A percentile compares a stretch with the other conserved stretches of the same genome.
These are phyloP conservation scores for Coreoperca whiteheadi DNA, from an alignment of 2,113 vertebrate species.

Conservation along the genomic window DNA sequence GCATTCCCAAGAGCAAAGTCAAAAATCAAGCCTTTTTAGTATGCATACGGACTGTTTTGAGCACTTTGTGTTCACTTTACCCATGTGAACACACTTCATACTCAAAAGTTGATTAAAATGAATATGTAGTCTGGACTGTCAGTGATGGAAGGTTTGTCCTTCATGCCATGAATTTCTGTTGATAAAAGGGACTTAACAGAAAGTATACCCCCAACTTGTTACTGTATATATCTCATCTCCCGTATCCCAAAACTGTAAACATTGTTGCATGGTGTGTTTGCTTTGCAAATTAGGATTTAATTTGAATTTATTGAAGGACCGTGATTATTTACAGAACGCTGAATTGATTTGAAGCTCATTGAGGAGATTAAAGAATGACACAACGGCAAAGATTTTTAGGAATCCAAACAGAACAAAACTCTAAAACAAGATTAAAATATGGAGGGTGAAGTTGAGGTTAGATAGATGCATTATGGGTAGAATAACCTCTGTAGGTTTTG, in stretches of 20 bases:
- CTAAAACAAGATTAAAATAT: not conserved
- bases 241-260: conserved; percentile 7
- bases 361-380: conserved; percentile 18
- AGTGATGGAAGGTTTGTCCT: conserved; percentile 5
- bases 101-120: not conserved
- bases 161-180: not conserved
- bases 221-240: conserved; percentile 15
- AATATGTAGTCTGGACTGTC: not conserved
- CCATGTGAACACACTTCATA: not conserved
- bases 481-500: conserved; percentile 17
- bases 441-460: conserved; percentile 8
- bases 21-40: not conserved
- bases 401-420: not conserved
- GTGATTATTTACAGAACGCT: conserved; percentile 28
- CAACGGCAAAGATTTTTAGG: no score
- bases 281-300: conserved; percentile 32
- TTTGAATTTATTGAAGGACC: conserved; percentile 23
- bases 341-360: conserved; percentile 5
- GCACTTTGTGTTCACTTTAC: not conserved
- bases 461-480: conserved; percentile 29
- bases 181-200: conserved; percentile 15
- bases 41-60: not conserved
- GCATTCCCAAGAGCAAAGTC: not conserved
- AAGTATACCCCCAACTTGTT: not conserved
- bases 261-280: not conserved